Conservation (phyloP, 2,113 vertebrate species). For the Panthera leo region DNA sequence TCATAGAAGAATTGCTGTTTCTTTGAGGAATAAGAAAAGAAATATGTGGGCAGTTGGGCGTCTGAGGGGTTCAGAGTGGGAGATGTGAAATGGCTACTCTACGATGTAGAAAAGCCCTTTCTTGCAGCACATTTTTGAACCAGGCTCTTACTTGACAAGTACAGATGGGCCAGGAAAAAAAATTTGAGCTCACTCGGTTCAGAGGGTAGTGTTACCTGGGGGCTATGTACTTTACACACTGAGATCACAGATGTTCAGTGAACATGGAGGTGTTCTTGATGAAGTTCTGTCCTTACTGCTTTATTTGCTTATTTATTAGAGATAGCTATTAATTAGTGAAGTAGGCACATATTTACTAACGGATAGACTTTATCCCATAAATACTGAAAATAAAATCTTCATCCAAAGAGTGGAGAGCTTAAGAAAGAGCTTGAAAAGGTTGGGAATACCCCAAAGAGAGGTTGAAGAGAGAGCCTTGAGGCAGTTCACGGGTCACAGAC, state of each 20-base stretch:
- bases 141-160: constrained; percentile 10
- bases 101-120: not conserved
- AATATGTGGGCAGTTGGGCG: not conserved
- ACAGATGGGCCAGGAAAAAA: not conserved
- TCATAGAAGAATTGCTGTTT: constrained; percentile 58
- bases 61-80: not conserved
- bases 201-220: constrained; percentile 7
- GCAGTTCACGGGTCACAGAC: constrained; percentile 63
- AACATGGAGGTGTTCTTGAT: not conserved
- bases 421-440: constrained; percentile 1
- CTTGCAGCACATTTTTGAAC: not conserved
- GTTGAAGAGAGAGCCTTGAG: constrained; percentile 64
- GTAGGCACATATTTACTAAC: not conserved
- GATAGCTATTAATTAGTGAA: not conserved
- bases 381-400: constrained; percentile 25
- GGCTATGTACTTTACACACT: not conserved
- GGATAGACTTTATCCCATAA: not conserved
- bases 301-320: constrained; percentile 35
- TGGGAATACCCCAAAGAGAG: constrained; percentile 57
- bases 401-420: not conserved
- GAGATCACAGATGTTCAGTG: not conserved
- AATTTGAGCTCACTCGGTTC: constrained; percentile 13
- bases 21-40: constrained; percentile 34
- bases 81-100: not conserved
- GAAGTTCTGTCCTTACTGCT: not conserved